These are phyloP conservation scores for Imbricaverruca yamaguchii DNA, from an alignment of 2,888 invertebrate genomes.

Conservation along the genomic window DNA sequence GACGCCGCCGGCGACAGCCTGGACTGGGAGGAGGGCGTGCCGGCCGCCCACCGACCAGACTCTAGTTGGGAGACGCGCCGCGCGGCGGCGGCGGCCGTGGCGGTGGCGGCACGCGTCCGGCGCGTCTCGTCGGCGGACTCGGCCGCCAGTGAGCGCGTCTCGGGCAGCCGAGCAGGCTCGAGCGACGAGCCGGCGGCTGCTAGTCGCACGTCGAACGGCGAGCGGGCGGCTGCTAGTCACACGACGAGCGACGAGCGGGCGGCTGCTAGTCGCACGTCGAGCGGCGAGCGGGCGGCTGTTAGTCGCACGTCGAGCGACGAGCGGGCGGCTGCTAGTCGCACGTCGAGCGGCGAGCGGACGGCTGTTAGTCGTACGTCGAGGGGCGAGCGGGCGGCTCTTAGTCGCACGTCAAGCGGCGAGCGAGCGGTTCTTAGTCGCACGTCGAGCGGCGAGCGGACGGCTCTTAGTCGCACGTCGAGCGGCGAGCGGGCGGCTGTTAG, in stretches of 20 bases:
- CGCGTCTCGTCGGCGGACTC: not conserved
- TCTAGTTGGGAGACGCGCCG: not conserved
- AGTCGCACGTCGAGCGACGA: too few species aligned
- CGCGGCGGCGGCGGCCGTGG: not conserved
- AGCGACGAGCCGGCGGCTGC: too few species aligned
- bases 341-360: not conserved
- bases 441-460: not conserved
- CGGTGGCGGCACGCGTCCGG: not conserved
- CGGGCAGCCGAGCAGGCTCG: not conserved
- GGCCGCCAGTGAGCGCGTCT: not conserved
- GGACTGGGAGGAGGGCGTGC: not conserved
- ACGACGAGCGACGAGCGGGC: not conserved
- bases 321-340: too few species aligned
- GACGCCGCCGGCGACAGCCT: not conserved
- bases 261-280: too few species aligned
- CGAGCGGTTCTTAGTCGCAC: not conserved
- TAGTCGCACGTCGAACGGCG: not conserved
- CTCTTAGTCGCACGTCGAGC: too few species aligned
- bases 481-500: too few species aligned
- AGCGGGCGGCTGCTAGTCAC: not conserved
- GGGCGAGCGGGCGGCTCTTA: too few species aligned
- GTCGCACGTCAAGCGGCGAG: not conserved
- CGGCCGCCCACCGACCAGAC: not conserved
- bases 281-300: too few species aligned
- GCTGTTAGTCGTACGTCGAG: not conserved